phyloP scores from a whole-genome alignment of 1,140 invertebrate species.

The Scaptodrosophila lebanonensis region DNA sequence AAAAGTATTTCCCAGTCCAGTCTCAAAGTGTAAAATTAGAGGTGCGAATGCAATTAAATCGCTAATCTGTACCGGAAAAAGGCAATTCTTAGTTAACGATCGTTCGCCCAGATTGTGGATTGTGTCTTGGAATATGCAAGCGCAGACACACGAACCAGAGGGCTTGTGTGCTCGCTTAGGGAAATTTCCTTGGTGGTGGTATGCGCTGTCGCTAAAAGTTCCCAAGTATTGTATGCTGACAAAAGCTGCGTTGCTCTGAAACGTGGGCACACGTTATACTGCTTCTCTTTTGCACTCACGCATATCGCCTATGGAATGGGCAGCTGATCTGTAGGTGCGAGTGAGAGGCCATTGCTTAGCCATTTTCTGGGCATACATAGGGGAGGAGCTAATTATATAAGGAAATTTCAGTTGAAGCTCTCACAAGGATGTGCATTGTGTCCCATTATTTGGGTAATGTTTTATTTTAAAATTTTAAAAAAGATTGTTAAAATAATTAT shows the following conservation, averaged over 20 bases:
- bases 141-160: not conserved
- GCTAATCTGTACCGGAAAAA: too few relatives aligned
- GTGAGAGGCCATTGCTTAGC: slow-evolving; percentile 23
- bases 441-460: too few relatives aligned
- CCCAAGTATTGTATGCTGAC: slow-evolving; percentile 13
- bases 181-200: not conserved
- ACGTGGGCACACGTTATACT: not conserved
- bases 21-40: too few relatives aligned
- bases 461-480: too few relatives aligned
- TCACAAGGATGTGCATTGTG: too few relatives aligned
- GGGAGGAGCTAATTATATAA: slow-evolving; percentile 32
- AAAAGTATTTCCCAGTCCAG: too few relatives aligned
- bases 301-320: too few relatives aligned
- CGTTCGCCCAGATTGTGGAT: too few relatives aligned
- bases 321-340: not conserved
- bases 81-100: too few relatives aligned
- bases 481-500: too few relatives aligned
- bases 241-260: not conserved
- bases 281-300: slow-evolving; percentile 20
- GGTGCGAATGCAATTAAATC: too few relatives aligned
- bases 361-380: slow-evolving; percentile 44
- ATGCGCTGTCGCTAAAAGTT: not conserved
- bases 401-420: slow-evolving; percentile 7
- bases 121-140: not conserved
- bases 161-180: not conserved